A percentile compares a stretch with the other conserved stretches of the same genome.
Conservation (phyloP, 2,797 vertebrate genomes). For the Rhinophrynus dorsalis region DNA sequence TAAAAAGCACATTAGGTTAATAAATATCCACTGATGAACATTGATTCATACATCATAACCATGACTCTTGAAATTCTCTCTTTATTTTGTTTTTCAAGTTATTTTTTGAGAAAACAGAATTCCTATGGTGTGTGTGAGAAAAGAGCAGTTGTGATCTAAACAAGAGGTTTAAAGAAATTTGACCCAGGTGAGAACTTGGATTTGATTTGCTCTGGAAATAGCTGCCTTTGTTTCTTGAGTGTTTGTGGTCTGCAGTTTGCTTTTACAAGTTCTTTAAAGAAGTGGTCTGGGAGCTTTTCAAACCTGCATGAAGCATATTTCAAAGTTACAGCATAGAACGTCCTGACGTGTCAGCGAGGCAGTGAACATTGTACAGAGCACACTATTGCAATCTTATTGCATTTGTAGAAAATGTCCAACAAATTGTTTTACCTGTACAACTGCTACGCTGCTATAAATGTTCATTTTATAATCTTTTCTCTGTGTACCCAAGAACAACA, state of each 20-base stretch:
- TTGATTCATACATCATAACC: background rate
- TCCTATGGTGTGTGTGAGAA: background rate
- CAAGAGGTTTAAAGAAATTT: constrained; percentile 20
- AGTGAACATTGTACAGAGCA: background rate
- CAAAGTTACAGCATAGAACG: constrained; percentile 32
- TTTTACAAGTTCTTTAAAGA: constrained; percentile 36
- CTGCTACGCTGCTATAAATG: constrained; percentile 3
- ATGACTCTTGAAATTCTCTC: background rate
- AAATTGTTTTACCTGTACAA: background rate
- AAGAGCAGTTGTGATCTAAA: constrained; percentile 12
- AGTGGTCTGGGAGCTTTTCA: constrained; percentile 42
- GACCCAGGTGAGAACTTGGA: constrained; percentile 45
- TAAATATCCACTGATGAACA: background rate
- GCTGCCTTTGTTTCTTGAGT: constrained; percentile 33
- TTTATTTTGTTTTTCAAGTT: background rate
- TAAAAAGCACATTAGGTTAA: too few relatives aligned
- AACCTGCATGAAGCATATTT: constrained; percentile 42
- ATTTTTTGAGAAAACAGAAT: background rate
- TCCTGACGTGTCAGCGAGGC: constrained; percentile 4
- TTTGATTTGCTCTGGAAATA: constrained; percentile 44
- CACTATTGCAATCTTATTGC: constrained; percentile 8
- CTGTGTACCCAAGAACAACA: background rate
- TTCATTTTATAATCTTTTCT: constrained; percentile 8
- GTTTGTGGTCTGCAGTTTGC: constrained; percentile 9
- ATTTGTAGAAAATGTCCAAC: constrained; percentile 1